A percentile compares a stretch with the other conserved stretches of the same genome.
Evolutionary conservation across 2,797 vertebrate genomes (phyloP).

Genomic region (Tympanoctomys barrerae): DNA sequence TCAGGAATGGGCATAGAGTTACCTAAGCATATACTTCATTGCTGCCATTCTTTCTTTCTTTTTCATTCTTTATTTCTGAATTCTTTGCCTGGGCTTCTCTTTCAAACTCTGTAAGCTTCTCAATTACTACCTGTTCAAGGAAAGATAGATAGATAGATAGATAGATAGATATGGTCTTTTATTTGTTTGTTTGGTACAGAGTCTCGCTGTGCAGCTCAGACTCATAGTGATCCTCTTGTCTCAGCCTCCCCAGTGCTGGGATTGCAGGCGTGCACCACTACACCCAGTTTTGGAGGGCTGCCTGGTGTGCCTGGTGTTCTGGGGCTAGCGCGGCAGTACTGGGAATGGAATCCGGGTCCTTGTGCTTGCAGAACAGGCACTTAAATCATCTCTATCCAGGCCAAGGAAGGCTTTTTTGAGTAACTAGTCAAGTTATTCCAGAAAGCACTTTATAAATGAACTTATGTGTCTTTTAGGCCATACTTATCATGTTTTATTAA

Average conservation of each 20-base stretch:
- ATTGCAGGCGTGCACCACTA: too few species aligned
- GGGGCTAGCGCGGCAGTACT: too few species aligned
- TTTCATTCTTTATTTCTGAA: neutral
- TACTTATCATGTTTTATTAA: neutral
- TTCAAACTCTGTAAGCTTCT: neutral
- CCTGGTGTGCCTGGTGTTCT: too few species aligned
- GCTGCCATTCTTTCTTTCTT: neutral
- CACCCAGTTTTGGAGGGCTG: too few species aligned
- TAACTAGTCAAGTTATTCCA: neutral
- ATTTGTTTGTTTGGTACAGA: too few species aligned
- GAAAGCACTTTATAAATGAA: neutral
- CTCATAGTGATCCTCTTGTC: too few species aligned
- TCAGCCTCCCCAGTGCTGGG: too few species aligned
- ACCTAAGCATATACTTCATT: neutral
- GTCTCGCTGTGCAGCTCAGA: too few species aligned
- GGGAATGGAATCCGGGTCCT: too few species aligned
- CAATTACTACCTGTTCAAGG: neutral
- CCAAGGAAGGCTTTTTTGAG: conserved; percentile 3
- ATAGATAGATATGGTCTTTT: too few species aligned
- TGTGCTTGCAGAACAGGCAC: too few species aligned
- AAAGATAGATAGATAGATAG: neutral
- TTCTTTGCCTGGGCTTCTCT: neutral
- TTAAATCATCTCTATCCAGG: too few species aligned
- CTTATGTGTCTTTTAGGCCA: neutral
- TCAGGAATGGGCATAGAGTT: neutral